Conservation (phyloP, 2,888 invertebrate species). For the Hirtodrosophila duncani region DNA sequence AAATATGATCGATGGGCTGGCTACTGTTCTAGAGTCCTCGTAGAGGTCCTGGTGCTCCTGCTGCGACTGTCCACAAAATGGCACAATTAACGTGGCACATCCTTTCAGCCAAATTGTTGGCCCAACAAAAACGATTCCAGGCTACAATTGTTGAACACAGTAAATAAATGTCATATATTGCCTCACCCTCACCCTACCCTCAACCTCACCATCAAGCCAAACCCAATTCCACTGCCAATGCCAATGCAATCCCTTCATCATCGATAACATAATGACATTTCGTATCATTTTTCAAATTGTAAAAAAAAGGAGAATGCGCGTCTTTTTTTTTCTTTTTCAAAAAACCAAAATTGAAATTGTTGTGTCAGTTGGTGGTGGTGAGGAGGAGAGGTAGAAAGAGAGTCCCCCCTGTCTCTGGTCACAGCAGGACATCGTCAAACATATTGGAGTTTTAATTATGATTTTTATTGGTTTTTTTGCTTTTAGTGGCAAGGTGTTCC, state of each 20-base stretch:
- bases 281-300: constrained; percentile 74
- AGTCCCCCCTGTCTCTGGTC: constrained; percentile 34
- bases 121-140: constrained; percentile 67
- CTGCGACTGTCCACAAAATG: constrained; percentile 70
- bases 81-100: constrained; percentile 74
- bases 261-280: constrained; percentile 73
- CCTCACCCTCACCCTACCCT: constrained; percentile 10
- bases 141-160: constrained; percentile 68
- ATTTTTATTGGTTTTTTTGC: constrained; percentile 64
- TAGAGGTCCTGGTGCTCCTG: constrained; percentile 29
- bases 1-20: constrained; percentile 69
- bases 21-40: constrained; percentile 37
- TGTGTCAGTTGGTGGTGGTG: constrained; percentile 72
- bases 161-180: constrained; percentile 72
- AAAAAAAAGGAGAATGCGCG: constrained; percentile 37
- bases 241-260: constrained; percentile 14
- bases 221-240: not conserved
- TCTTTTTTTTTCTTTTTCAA: constrained; percentile 25
- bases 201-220: no score
- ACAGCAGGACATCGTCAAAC: constrained; percentile 67
- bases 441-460: constrained; percentile 75
- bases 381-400: constrained; percentile 3
- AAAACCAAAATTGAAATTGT: constrained; percentile 69
- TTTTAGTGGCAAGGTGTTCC: constrained; percentile 50
- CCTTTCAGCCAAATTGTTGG: constrained; percentile 68